A percentile compares a stretch with the other conserved stretches of the same genome.
Evolutionary conservation across 2,113 vertebrate species (phyloP).

Genomic region (Empidonax traillii): DNA sequence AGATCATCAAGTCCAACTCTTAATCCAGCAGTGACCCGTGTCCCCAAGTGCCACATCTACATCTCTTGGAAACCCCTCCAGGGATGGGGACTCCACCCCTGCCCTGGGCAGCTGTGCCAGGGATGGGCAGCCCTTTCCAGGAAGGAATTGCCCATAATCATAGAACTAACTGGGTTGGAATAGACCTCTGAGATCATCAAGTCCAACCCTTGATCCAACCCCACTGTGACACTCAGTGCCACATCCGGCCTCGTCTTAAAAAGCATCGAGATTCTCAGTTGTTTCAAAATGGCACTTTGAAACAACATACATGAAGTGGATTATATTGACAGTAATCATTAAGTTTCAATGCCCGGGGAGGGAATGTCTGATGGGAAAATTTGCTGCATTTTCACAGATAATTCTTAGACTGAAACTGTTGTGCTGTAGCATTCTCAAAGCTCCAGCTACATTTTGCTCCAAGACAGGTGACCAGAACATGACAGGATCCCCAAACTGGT

Average conservation of each 20-base stretch:
- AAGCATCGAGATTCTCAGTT: background rate
- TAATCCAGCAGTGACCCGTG: background rate
- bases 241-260: background rate
- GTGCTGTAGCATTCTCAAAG: background rate
- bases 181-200: too few relatives aligned
- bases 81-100: background rate
- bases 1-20: background rate
- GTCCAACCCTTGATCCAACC: too few relatives aligned
- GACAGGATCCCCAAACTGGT: background rate
- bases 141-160: too few relatives aligned
- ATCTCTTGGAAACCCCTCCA: background rate
- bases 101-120: background rate
- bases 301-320: background rate
- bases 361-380: background rate
- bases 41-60: background rate
- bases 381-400: background rate
- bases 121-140: background rate
- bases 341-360: background rate
- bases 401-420: background rate
- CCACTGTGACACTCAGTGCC: too few relatives aligned
- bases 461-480: background rate
- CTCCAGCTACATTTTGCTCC: background rate
- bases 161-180: too few relatives aligned
- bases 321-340: background rate
- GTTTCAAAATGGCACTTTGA: background rate